Evolutionary conservation across 2,113 vertebrate genomes (phyloP).

Genomic region (Ardeotis arabs): DNA sequence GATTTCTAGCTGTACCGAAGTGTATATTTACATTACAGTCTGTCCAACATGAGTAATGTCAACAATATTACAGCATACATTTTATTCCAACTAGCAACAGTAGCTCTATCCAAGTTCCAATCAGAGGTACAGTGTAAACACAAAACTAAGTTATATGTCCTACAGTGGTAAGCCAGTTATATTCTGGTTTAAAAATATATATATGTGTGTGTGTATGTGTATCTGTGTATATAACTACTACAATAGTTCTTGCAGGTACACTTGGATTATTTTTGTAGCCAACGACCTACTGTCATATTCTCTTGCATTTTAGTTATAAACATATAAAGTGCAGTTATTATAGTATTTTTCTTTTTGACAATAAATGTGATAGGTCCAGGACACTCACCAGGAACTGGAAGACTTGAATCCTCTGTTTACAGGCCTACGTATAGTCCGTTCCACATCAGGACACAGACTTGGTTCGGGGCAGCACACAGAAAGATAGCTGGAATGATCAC

Average conservation of each 20-base stretch:
- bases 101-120: constrained; percentile 67
- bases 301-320: background rate
- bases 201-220: fast-evolving
- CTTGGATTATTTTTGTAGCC: background rate
- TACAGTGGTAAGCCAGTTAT: constrained; percentile 16
- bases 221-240: constrained; percentile 22
- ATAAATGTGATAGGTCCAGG: background rate
- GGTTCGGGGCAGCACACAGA: background rate
- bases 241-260: constrained; percentile 41
- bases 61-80: constrained; percentile 55
- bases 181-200: background rate
- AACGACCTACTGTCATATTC: background rate
- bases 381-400: background rate
- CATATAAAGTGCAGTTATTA: background rate
- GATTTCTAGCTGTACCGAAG: constrained; percentile 75
- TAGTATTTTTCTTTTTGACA: background rate
- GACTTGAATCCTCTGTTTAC: background rate
- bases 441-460: background rate
- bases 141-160: constrained; percentile 59
- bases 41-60: constrained; percentile 72
- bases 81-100: constrained; percentile 70
- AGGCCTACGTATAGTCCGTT: background rate
- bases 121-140: constrained; percentile 65
- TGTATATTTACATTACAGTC: constrained; percentile 70
- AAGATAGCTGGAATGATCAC: background rate